Conservation (phyloP, 2,888 invertebrate species). For the Microctonus hyperodae region DNA sequence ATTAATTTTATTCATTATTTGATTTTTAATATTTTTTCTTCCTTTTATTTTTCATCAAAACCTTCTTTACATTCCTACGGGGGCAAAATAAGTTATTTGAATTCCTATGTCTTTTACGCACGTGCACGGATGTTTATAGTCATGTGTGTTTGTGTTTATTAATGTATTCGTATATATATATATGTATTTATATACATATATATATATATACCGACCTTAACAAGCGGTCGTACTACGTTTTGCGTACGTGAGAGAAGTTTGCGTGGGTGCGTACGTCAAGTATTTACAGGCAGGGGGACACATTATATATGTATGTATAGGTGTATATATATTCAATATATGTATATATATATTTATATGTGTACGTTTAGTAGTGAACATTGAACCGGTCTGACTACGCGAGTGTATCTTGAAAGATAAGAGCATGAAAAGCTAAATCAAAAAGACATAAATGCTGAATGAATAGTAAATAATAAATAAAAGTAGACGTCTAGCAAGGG, state of each 20-base stretch:
- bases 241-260: constrained; percentile 30
- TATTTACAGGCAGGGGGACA: constrained; percentile 40
- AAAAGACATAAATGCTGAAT: constrained; percentile 19
- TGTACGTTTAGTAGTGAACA: constrained; percentile 23
- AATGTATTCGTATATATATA: not conserved
- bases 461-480: constrained; percentile 17
- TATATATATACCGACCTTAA: not conserved
- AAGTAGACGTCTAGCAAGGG: not conserved
- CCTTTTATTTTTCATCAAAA: not conserved
- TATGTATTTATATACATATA: no score
- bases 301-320: no score
- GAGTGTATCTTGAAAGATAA: not conserved
- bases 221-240: constrained; percentile 18
- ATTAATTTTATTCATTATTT: not conserved
- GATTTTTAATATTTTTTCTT: not conserved
- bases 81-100: constrained; percentile 18
- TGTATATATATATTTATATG: not conserved
- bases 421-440: constrained; percentile 12
- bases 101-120: constrained; percentile 15
- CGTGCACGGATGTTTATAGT: constrained; percentile 25
- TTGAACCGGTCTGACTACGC: constrained; percentile 23
- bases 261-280: constrained; percentile 31
- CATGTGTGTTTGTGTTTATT: constrained; percentile 19
- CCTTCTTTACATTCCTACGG: not conserved
- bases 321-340: constrained; percentile 28